These are phyloP conservation scores for Aleadryas rufinucha DNA, from an alignment of 2,113 vertebrate genomes.

Conservation along the genomic window DNA sequence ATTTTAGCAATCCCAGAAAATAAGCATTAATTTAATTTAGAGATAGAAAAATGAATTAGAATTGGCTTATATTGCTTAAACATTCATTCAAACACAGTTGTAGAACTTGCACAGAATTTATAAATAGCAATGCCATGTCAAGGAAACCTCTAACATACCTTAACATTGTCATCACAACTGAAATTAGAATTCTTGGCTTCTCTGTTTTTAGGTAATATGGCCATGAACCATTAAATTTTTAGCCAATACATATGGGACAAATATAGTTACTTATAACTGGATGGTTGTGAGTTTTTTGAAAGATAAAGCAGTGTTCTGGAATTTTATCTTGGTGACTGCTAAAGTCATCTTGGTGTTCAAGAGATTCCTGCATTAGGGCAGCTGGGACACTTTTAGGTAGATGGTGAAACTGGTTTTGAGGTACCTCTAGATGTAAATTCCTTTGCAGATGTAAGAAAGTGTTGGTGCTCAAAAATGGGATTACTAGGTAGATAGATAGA, in stretches of 20 bases:
- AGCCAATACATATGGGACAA: not conserved
- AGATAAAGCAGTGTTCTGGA: not conserved
- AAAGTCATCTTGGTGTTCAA: not conserved
- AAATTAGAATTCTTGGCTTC: not conserved
- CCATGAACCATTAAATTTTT: not conserved
- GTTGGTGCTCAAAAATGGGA: not conserved
- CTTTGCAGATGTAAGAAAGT: not conserved
- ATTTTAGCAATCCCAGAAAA: not conserved
- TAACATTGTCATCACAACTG: not conserved
- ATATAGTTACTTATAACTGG: not conserved
- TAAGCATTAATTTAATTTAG: not conserved
- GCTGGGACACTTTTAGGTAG: not conserved
- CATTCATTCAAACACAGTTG: not conserved
- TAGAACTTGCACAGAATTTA: not conserved
- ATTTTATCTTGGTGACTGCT: not conserved
- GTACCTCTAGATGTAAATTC: not conserved
- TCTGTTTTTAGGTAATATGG: not conserved
- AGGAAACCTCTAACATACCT: not conserved
- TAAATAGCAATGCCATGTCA: not conserved
- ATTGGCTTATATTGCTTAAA: not conserved
- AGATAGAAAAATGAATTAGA: not conserved
- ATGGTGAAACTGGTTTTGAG: not conserved
- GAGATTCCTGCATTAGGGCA: not conserved
- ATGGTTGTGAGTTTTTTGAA: not conserved
- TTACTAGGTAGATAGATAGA: not conserved